These are phyloP conservation scores for Bos javanicus DNA, from an alignment of 2,113 vertebrate species.

Conservation along the genomic window DNA sequence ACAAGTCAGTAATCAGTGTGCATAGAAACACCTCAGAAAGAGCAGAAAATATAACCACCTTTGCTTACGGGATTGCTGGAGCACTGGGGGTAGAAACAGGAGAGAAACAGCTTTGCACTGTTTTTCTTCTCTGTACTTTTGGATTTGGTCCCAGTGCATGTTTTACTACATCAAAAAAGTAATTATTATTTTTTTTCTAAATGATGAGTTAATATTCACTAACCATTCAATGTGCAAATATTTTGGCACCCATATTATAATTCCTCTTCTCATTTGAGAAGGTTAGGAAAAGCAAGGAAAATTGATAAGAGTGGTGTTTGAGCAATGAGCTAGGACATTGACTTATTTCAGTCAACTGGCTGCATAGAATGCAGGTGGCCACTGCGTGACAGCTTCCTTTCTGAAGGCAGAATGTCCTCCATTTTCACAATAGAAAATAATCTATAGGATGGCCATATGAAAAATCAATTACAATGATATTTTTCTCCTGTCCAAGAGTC, in stretches of 20 bases:
- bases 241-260: not conserved
- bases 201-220: not conserved
- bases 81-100: too few relatives aligned
- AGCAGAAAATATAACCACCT: not conserved
- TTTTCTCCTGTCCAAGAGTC: not conserved
- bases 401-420: not conserved
- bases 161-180: not conserved
- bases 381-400: not conserved
- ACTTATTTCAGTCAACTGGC: not conserved
- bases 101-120: not conserved
- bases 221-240: not conserved
- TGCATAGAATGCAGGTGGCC: not conserved
- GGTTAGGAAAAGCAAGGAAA: not conserved
- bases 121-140: not conserved
- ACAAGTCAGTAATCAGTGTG: not conserved
- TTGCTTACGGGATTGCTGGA: not conserved
- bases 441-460: not conserved
- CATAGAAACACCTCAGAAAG: not conserved
- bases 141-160: not conserved
- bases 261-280: constrained; percentile 3
- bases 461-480: not conserved
- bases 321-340: not conserved
- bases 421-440: not conserved
- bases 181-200: not conserved
- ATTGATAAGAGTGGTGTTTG: not conserved